A percentile compares a stretch with the other conserved stretches of the same genome.
Conservation (phyloP, 2,113 vertebrate species). For the Podarcis cretensis region DNA sequence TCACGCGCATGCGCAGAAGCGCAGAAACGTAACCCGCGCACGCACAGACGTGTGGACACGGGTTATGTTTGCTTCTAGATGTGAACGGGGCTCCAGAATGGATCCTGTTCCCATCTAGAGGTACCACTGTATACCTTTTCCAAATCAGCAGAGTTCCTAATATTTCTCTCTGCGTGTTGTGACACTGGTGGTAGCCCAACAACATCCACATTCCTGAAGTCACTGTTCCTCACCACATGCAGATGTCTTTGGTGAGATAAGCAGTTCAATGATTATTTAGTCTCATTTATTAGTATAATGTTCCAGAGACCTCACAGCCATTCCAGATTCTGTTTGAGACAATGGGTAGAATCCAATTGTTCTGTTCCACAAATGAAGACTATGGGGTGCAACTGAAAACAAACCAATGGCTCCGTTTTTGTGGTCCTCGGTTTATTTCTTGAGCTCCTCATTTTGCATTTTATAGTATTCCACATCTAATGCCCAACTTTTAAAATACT, state of each 20-base stretch:
- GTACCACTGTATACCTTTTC: too few relatives aligned
- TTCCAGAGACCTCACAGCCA: neutral
- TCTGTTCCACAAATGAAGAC: too few relatives aligned
- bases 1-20: too few relatives aligned
- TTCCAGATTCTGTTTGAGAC: neutral
- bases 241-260: neutral
- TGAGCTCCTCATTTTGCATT: neutral
- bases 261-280: neutral
- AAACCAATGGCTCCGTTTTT: too few relatives aligned
- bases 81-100: too few relatives aligned
- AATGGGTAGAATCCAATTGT: neutral
- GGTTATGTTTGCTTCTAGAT: too few relatives aligned
- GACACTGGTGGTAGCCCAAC: neutral
- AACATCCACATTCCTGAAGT: neutral
- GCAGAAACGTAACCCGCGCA: too few relatives aligned
- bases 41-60: too few relatives aligned
- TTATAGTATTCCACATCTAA: neutral
- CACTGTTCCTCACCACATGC: neutral
- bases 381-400: too few relatives aligned
- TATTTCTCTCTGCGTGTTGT: neutral
- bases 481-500: constrained; percentile 24
- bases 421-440: neutral
- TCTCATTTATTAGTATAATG: neutral
- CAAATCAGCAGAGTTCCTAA: neutral
- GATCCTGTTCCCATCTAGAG: too few relatives aligned